Conservation (phyloP, 2,888 invertebrate genomes). For the Syrphus vitripennis region DNA sequence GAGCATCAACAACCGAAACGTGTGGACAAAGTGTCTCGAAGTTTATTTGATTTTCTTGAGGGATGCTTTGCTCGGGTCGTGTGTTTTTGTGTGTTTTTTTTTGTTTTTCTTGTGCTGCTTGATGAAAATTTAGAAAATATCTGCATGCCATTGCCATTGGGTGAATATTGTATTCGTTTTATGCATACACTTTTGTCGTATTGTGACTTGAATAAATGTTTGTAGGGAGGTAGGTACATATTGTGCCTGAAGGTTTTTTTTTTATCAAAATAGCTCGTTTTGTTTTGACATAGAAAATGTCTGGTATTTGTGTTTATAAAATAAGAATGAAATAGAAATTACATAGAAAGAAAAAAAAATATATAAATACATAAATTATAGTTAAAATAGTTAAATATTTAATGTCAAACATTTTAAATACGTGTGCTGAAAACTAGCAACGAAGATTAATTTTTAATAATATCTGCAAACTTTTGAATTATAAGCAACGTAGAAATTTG, state of each 20-base stretch:
- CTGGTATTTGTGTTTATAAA: slow-evolving; percentile 34
- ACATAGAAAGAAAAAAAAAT: not conserved
- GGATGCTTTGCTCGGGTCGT: not conserved
- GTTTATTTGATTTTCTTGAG: slow-evolving; percentile 70
- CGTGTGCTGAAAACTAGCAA: not conserved
- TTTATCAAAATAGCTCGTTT: slow-evolving; percentile 24
- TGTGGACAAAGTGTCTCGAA: slow-evolving; percentile 64
- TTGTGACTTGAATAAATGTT: not conserved
- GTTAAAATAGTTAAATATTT: not conserved
- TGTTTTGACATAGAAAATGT: slow-evolving; percentile 17
- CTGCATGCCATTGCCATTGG: slow-evolving; percentile 37
- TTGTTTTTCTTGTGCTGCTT: slow-evolving; percentile 24
- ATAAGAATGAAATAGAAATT: not conserved
- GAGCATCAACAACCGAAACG: slow-evolving; percentile 41
- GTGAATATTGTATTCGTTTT: not conserved
- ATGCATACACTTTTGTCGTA: not conserved
- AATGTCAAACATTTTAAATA: not conserved
- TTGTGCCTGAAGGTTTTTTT: slow-evolving; percentile 2
- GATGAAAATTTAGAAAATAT: slow-evolving; percentile 12
- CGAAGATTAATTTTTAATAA: slow-evolving; percentile 27
- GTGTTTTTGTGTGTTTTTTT: not conserved
- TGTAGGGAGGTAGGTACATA: not conserved
- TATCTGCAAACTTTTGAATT: not conserved
- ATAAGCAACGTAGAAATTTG: not conserved
- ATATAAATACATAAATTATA: too few species aligned